These are phyloP conservation scores for Melanotaenia trifasciata DNA, from an alignment of 2,797 vertebrate genomes.

Conservation along the genomic window DNA sequence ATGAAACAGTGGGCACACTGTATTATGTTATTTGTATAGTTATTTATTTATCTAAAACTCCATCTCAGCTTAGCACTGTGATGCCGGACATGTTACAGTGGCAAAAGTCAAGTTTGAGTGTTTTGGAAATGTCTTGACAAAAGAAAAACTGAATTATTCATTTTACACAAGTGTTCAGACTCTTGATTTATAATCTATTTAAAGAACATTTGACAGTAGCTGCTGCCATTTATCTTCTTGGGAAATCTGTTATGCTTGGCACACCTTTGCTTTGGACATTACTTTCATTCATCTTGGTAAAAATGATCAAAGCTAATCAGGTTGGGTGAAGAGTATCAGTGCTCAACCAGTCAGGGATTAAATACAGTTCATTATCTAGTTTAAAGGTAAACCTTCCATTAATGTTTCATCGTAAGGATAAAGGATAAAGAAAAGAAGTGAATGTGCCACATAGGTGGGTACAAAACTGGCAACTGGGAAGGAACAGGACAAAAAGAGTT, in stretches of 20 bases:
- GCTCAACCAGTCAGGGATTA: background rate
- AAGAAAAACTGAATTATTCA: background rate
- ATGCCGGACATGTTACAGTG: too few relatives aligned
- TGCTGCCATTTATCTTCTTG: background rate
- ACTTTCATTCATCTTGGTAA: background rate
- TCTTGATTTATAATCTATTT: background rate
- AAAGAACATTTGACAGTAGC: background rate
- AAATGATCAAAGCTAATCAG: background rate
- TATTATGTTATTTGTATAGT: background rate
- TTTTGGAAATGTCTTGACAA: background rate
- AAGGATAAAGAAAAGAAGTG: background rate
- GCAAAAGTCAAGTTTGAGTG: too few relatives aligned
- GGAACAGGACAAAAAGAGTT: too few relatives aligned
- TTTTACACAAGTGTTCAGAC: background rate
- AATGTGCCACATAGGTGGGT: background rate
- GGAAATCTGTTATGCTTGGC: background rate
- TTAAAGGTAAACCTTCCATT: background rate
- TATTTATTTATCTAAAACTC: slow-evolving; percentile 3
- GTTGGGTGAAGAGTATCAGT: background rate
- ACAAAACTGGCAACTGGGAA: too few relatives aligned
- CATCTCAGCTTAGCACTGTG: too few relatives aligned
- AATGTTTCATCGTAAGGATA: background rate
- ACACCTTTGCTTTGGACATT: background rate
- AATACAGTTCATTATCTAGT: background rate
- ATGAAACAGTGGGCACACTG: slow-evolving; percentile 22